phyloP scores from a whole-genome alignment of 2,113 vertebrate genomes.

The Sclerurus mexicanus region DNA sequence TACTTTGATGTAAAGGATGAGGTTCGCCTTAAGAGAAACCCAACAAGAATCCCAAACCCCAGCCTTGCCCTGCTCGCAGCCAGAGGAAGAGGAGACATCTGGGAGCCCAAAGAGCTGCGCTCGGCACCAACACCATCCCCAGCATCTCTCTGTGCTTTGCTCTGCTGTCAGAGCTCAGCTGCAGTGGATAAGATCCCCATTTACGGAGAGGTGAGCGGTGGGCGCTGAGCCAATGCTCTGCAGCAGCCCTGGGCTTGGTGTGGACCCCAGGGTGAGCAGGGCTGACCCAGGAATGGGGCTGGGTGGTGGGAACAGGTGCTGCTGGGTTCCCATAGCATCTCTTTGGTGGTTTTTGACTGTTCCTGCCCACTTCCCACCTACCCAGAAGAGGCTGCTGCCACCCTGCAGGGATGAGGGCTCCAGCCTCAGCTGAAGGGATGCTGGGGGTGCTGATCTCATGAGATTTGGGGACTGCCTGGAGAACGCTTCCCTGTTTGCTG shows the following conservation, averaged over 20 bases:
- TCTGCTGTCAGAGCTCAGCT: not conserved
- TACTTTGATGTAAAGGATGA: conserved; percentile 55
- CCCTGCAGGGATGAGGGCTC: not conserved
- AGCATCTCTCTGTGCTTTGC: not conserved
- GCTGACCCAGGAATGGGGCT: not conserved
- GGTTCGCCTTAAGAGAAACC: conserved; percentile 36
- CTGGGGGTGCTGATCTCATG: not conserved
- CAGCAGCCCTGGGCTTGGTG: not conserved
- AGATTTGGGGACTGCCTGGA: not conserved
- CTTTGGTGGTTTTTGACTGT: accelerated
- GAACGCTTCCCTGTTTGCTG: not conserved
- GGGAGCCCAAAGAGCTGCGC: not conserved
- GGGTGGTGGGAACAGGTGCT: not conserved
- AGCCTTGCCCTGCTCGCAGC: not conserved
- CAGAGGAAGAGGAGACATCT: not conserved
- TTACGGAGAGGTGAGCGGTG: not conserved
- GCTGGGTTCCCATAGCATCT: not conserved
- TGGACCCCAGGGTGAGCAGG: not conserved
- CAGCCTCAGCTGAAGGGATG: not conserved
- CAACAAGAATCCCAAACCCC: not conserved
- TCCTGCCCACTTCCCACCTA: not conserved
- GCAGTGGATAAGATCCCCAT: not conserved
- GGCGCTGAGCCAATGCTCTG: not conserved
- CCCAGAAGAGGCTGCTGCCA: not conserved
- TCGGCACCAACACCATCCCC: not conserved